Evolutionary conservation across 1,140 invertebrate species (phyloP).

Genomic region (Magallana ariakensis): DNA sequence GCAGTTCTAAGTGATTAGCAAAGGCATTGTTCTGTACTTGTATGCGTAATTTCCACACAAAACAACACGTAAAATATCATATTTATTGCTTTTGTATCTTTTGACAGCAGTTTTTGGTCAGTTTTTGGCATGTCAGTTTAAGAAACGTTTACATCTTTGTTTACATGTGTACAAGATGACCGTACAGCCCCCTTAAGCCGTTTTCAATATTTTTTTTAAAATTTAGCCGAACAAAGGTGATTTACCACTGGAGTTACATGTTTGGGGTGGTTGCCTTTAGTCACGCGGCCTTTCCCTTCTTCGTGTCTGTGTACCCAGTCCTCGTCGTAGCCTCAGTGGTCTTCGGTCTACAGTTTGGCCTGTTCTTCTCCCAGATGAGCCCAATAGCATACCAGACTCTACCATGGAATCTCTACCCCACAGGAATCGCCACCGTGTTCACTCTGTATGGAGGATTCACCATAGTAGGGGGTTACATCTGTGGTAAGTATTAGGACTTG

Average conservation of each 20-base stretch:
- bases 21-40: too few species aligned
- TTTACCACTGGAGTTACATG: conserved; percentile 40
- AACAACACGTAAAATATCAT: too few species aligned
- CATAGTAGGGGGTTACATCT: background rate
- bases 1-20: too few species aligned
- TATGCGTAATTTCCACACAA: too few species aligned
- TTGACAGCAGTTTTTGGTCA: too few species aligned
- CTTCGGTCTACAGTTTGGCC: background rate
- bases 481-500: background rate
- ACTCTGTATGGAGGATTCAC: conserved; percentile 23
- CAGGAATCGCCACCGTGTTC: background rate
- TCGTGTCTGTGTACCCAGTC: background rate
- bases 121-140: too few species aligned
- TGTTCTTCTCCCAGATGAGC: background rate
- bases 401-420: background rate
- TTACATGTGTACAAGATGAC: too few species aligned
- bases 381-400: conserved; percentile 2
- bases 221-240: background rate
- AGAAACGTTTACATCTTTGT: too few species aligned
- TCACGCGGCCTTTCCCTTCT: background rate
- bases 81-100: too few species aligned
- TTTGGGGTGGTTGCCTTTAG: background rate
- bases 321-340: conserved; percentile 2
- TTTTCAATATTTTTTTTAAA: too few species aligned
- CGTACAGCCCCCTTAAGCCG: too few species aligned